These are phyloP conservation scores for Quadroppia sp. DNA, from an alignment of 2,888 invertebrate species.

Conservation along the genomic window DNA sequence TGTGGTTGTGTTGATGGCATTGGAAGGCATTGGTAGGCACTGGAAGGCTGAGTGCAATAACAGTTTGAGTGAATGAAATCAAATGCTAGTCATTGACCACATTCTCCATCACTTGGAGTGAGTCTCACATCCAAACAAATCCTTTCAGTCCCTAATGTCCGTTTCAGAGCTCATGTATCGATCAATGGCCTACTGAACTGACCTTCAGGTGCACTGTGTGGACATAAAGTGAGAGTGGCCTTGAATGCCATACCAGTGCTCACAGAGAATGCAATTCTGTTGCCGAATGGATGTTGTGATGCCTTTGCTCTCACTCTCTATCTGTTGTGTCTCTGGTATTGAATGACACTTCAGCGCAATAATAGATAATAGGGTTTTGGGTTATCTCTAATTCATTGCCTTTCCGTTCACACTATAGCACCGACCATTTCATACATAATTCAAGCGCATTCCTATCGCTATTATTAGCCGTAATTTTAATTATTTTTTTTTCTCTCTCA, in stretches of 20 bases:
- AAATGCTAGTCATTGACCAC: slow-evolving; percentile 22
- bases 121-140: slow-evolving; percentile 24
- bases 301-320: background rate
- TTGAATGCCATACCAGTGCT: background rate
- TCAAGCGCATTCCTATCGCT: background rate
- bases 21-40: background rate
- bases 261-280: background rate
- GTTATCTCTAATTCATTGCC: background rate
- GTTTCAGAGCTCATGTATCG: slow-evolving; percentile 32
- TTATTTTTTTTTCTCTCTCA: no score
- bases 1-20: slow-evolving; percentile 25
- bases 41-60: slow-evolving; percentile 1
- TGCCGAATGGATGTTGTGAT: background rate
- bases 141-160: slow-evolving; percentile 37
- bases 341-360: background rate
- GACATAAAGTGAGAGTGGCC: background rate
- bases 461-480: slow-evolving; percentile 25
- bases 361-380: background rate
- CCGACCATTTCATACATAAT: slow-evolving; percentile 6
- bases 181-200: slow-evolving; percentile 31
- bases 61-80: slow-evolving; percentile 22
- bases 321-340: background rate
- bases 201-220: slow-evolving; percentile 32
- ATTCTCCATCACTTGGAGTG: background rate
- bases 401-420: background rate